A percentile compares a stretch with the other conserved stretches of the same genome.
These are phyloP conservation scores for Myanophis thanlyinensis DNA, from an alignment of 2,113 vertebrate species.

Conservation along the genomic window DNA sequence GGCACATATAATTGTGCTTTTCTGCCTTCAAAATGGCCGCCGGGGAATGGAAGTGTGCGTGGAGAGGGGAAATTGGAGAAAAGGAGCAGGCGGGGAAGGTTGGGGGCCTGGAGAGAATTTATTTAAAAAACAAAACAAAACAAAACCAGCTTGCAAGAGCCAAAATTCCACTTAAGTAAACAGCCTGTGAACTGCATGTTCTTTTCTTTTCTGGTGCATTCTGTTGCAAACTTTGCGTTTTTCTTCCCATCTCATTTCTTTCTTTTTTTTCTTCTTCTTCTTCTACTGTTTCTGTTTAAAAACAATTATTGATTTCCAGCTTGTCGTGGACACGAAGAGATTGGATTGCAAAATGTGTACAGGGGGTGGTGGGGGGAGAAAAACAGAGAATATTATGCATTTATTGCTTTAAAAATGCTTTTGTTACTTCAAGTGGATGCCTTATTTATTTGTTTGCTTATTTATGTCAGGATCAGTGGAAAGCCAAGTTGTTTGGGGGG, in stretches of 20 bases:
- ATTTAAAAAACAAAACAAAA: background rate
- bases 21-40: conserved; percentile 56
- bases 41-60: conserved; percentile 21
- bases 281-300: background rate
- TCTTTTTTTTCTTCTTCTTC: too few species aligned
- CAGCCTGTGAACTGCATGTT: conserved; percentile 27
- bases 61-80: background rate
- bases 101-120: background rate
- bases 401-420: background rate
- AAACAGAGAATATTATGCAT: background rate
- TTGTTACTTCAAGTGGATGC: background rate
- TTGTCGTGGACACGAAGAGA: background rate
- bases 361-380: background rate
- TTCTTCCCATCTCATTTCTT: background rate
- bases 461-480: background rate
- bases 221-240: background rate
- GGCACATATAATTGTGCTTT: background rate
- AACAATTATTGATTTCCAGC: background rate
- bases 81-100: background rate
- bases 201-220: background rate
- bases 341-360: background rate
- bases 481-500: background rate
- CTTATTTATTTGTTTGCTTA: background rate
- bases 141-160: conserved; percentile 7
- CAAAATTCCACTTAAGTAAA: conserved; percentile 51